phyloP scores from a whole-genome alignment of 1,140 invertebrate species.

The Drosophila watanabei region DNA sequence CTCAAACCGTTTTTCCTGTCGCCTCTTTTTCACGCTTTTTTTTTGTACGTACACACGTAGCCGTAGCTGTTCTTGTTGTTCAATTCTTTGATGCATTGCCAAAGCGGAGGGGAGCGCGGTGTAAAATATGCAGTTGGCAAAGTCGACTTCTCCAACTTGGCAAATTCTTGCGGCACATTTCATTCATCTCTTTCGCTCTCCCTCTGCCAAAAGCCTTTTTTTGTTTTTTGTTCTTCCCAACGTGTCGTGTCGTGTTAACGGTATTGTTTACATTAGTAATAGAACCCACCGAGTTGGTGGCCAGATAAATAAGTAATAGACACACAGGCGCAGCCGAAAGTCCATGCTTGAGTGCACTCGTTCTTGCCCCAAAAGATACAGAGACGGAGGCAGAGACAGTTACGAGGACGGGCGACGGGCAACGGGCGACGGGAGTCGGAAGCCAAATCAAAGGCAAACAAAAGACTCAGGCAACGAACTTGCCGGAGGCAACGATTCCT shows the following conservation, averaged over 20 bases:
- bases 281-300: slow-evolving; percentile 69
- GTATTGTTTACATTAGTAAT: slow-evolving; percentile 82
- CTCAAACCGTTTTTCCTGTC: slow-evolving; percentile 68
- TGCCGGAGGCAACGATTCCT: slow-evolving; percentile 37
- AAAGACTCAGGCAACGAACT: slow-evolving; percentile 79
- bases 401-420: slow-evolving; percentile 19
- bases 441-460: slow-evolving; percentile 43
- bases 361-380: slow-evolving; percentile 33
- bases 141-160: slow-evolving; percentile 39
- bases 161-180: slow-evolving; percentile 68
- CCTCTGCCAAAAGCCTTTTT: slow-evolving; percentile 18
- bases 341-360: slow-evolving; percentile 58
- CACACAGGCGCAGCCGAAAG: slow-evolving; percentile 48
- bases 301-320: slow-evolving; percentile 76
- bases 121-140: slow-evolving; percentile 57
- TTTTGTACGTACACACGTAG: slow-evolving; percentile 16
- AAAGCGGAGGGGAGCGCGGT: background rate
- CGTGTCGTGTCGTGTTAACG: slow-evolving; percentile 71
- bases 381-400: slow-evolving; percentile 21
- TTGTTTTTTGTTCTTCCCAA: slow-evolving; percentile 17
- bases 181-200: slow-evolving; percentile 28
- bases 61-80: slow-evolving; percentile 47
- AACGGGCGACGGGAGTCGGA: slow-evolving; percentile 25
- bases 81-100: slow-evolving; percentile 61
- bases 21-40: slow-evolving; percentile 64